These are phyloP conservation scores for Cuculus canorus DNA, from an alignment of 2,797 vertebrate genomes.

Conservation along the genomic window DNA sequence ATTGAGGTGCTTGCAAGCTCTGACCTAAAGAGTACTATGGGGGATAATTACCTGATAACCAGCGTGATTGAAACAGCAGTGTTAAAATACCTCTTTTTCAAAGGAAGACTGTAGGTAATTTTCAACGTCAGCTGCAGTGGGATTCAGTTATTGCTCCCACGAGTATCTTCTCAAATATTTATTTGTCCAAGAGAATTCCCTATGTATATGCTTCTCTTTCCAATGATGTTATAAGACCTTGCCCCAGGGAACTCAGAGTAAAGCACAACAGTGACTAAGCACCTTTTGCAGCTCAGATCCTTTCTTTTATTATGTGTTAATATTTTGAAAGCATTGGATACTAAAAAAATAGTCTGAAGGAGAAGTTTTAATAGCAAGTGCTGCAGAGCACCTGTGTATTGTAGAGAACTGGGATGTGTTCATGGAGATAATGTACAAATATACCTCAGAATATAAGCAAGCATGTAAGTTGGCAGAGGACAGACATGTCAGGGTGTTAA, in stretches of 20 bases:
- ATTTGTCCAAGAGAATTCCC: not conserved
- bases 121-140: not conserved
- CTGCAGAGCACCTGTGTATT: not conserved
- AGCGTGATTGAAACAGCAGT: not conserved
- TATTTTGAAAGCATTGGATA: not conserved
- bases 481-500: not conserved
- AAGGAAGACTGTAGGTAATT: not conserved
- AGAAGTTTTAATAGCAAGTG: not conserved
- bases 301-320: not conserved
- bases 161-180: slow-evolving; percentile 18
- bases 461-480: not conserved
- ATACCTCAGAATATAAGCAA: not conserved
- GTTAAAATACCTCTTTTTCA: not conserved
- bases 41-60: not conserved
- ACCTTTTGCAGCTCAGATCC: slow-evolving; percentile 1
- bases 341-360: not conserved
- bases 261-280: slow-evolving; percentile 46
- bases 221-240: not conserved
- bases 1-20: slow-evolving; percentile 37
- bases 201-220: not conserved
- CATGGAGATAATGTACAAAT: not conserved
- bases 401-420: not conserved
- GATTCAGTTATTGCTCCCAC: not conserved
- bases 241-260: not conserved
- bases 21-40: not conserved